Evolutionary conservation across 2,888 invertebrate genomes (phyloP), one percentile per base, ranked within the genome.

Genomic region (Chaetogeoica ovagalla): DNA sequence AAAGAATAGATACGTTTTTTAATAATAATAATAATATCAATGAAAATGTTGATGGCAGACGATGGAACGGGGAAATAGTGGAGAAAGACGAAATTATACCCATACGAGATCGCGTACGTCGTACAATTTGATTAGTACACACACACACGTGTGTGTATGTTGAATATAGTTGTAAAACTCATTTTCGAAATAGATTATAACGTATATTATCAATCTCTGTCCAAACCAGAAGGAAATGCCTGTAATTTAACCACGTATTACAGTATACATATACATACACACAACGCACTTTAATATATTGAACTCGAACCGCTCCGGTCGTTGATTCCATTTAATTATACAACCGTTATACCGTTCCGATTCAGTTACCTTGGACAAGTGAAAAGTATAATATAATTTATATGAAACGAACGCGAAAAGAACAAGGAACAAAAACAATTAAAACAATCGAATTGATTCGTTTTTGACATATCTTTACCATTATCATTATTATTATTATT

Each of bases 301-400:
- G 68, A 75, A 57, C 75, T 39, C 37, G 30, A 68, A 57, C 59
- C 76, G 76, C 68, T 48, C 68, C 59, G 76, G 76, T 76, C 76
- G 76, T 76, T 76, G 76, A 68, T 76, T 76, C 68, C 76, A 21
- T 76, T 76, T 76, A 76, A 76, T 76, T 76, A 68, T 68, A 76
- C 76, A 59, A 76, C 76, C 76, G 76, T 76, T 76, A 68, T 68
- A 59, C 43, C n/a, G 68, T 68, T 68, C 76, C 59, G 68, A 76
- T 68, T 76, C 76, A n/a, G 68, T 76, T 48, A 60, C 59, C 43
- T 59, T 48, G 13, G 8, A 48, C 55, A 6, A 59, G 43, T 66
- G 13, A 55, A 76, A 39, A 9, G 48, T 30, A 30, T 52, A 30
- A 23, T 21, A 15, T 63, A 39, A 65, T 55, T 19, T 30, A 2